phyloP scores from a whole-genome alignment of 2,113 vertebrate genomes.

The Hassar affinis region DNA sequence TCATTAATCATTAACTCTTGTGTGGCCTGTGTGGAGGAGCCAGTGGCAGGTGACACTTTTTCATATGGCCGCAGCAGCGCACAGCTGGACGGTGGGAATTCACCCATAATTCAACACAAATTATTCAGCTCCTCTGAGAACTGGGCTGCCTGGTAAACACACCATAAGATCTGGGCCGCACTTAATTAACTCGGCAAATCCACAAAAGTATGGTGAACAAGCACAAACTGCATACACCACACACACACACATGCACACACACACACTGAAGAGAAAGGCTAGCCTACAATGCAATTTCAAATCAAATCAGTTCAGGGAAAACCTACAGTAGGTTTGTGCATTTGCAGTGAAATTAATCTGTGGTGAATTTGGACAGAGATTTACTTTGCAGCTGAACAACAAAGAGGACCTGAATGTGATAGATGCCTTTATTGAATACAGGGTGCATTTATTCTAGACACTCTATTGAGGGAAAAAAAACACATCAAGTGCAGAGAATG shows the following conservation, averaged over 20 bases:
- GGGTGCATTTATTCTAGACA: background rate
- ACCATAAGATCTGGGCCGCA: constrained; percentile 59
- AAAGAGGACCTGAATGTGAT: constrained; percentile 12
- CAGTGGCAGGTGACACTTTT: constrained; percentile 70
- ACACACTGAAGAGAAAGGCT: background rate
- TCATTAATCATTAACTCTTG: constrained; percentile 78
- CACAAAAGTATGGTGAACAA: constrained; percentile 59
- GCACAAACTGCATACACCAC: constrained; percentile 5
- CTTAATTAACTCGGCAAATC: constrained; percentile 72
- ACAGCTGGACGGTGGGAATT: constrained; percentile 65
- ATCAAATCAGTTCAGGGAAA: constrained; percentile 27
- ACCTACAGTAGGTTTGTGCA: background rate
- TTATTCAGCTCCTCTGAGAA: constrained; percentile 67
- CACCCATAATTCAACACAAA: constrained; percentile 69
- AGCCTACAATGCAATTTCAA: constrained; percentile 1
- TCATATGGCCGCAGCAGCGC: constrained; percentile 70
- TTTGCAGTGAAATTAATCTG: constrained; percentile 18
- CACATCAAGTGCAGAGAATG: constrained; percentile 24
- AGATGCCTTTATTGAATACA: constrained; percentile 17
- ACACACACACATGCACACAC: background rate
- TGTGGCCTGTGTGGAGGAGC: constrained; percentile 65
- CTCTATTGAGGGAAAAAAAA: constrained; percentile 30
- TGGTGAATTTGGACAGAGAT: constrained; percentile 10
- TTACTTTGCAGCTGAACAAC: constrained; percentile 4
- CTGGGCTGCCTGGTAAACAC: constrained; percentile 68